phyloP scores from a whole-genome alignment of 2,888 invertebrate genomes.

The Rotaria macrura region DNA sequence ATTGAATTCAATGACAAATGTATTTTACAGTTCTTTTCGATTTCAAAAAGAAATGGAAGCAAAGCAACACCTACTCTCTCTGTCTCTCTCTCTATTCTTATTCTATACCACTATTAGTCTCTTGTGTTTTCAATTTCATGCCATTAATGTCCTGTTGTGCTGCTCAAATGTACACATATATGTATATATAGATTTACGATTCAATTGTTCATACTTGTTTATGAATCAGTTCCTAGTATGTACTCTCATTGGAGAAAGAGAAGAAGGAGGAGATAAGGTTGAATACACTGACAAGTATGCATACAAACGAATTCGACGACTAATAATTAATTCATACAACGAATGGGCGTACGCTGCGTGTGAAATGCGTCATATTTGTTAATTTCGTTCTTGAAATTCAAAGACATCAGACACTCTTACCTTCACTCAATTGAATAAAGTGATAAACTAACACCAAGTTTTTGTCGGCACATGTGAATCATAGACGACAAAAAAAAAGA shows the following conservation, averaged over 20 bases:
- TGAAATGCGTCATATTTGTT: not conserved
- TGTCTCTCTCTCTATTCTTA: not conserved
- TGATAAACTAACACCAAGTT: not conserved
- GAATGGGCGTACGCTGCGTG: too few species aligned
- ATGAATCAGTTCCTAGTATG: not conserved
- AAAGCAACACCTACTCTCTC: not conserved
- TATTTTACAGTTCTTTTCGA: not conserved
- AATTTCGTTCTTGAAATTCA: not conserved
- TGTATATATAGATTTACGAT: not conserved
- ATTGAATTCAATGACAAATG: too few species aligned
- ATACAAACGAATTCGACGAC: not conserved
- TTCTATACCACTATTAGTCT: not conserved
- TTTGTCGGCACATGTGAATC: not conserved
- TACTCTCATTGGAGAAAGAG: not conserved
- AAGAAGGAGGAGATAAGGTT: not conserved
- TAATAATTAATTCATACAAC: too few species aligned
- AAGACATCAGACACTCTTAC: not conserved
- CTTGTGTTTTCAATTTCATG: not conserved
- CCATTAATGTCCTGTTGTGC: not conserved
- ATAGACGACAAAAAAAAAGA: not conserved
- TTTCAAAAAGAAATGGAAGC: not conserved
- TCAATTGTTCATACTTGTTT: not conserved
- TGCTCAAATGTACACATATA: not conserved
- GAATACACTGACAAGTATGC: not conserved
- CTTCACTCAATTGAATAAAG: not conserved